Evolutionary conservation across 2,797 vertebrate species (phyloP), one percentile per base, ranked within the genome.

Genomic region (Merluccius polli): DNA sequence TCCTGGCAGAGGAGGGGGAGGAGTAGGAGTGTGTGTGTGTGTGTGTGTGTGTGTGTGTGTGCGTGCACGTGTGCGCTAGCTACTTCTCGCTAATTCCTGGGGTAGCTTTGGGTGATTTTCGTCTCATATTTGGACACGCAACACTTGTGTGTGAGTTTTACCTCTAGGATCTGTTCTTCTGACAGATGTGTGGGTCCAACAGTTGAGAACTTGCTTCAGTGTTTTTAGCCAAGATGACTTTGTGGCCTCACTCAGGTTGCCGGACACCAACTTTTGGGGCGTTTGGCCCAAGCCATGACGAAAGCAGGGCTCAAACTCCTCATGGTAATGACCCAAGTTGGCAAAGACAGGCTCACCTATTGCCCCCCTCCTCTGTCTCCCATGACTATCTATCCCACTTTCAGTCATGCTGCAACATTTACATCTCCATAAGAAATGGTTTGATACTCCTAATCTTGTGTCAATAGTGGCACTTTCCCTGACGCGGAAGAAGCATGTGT

Each of bases 241-340:
- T 8, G 78, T 87, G 88, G 88, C 85, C 86, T 90, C 84, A 59
- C 41, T 5, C 84, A 75, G 87, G 89, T 91, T 88, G 83, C 79
- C 85, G 86, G 87, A 92, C 90, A 92, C 87, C 83, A 88, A 91
- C 92, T 93, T 92, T 90, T 59, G n/a, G 15, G 6, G 12, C 87
- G 87, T 91, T 93, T 90, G 90, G 85, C 84, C 79, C 71, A 68
- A 88, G 77, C 82, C 82, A 73, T 85, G 87, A 91, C 76, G 73
- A 85, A 91, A 91, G 89, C 85, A 85, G 80, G 85, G 79, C 79
- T 83, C 76, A 1, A 12, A 75, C 77, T 91, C 88, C 88, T 90
- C 79, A 88, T 90, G 89, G 86, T 85, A 78, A 29, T 1, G 74
- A 77, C 82, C 89, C 85, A 90, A 84, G 80, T 87, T 89, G 88